Base-by-base conservation (phyloP, 2,888 invertebrate genomes). In the Cantharis lateralis region DNA sequence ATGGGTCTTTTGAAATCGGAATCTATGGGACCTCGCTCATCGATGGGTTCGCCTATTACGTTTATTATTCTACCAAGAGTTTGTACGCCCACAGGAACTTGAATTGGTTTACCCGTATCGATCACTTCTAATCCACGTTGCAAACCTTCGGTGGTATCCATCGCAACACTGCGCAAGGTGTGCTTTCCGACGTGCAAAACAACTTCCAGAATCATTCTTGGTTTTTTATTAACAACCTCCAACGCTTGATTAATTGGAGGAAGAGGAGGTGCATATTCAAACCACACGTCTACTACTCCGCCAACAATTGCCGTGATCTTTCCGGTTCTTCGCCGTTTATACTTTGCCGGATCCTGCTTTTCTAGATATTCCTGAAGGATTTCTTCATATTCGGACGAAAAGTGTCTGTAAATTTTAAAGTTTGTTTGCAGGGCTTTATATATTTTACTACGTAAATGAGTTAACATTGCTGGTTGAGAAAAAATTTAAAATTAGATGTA, bases 261-360 rank as follows among this genome's bases (percentile, higher is more conserved):
- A 74, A 98, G 90, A 63, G 87, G 88, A 78, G 91, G 92, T 16
- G 92, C 90, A 76, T 94, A 94, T 71, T 97, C 97, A 85, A 98
- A 98, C 88, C 97, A 97, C 0, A 97, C 97, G 87, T 98, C 98
- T 62, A 98, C 98, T 80, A 98, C 98, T 84, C 98, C 98, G 89
- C 98, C 98, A 87, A 98, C 98, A 73, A 98, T 97, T 84, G 95
- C 97, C 62, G 97, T 96, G 80, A 98, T 92, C 87, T 90, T 92
- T 84, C 95, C 95, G 11, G 13, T 20, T 20, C 24, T 18, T 84
- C 90, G 87, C 4, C 10, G 16, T 32, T 48, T 24, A 0, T 2
- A 48, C 20, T n/a, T 10, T 15, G 11, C 15, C 0, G 71, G 20
- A 13, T 66, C n/a, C 24, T 66, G 13, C n/a, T 20, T 18, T 66